Base-by-base conservation (phyloP, 2,113 vertebrate species). In the Camelus dromedarius region DNA sequence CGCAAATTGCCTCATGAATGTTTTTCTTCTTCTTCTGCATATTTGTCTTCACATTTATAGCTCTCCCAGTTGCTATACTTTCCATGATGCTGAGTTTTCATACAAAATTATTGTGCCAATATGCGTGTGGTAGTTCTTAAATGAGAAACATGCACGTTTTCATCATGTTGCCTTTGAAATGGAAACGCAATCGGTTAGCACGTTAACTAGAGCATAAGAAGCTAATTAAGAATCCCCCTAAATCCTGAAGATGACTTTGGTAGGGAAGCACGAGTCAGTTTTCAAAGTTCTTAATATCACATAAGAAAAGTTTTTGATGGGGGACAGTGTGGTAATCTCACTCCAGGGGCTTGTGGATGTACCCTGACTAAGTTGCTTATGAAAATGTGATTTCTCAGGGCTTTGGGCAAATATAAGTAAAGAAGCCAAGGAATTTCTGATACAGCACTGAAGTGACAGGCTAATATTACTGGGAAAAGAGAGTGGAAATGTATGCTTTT, bases 11-110 rank as follows among this genome's bases (percentile, higher is more conserved):
- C 72, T 97, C 24, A 38, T 75, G 54, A 96, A 93, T 96, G 12
- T 42, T 94, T 73, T 77, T 95, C 56, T 97, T 92, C 72, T 24
- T 73, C 64, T 94, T 92, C 87, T 67, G 50, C 54, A 97, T 94
- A 95, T 28, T 95, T 76, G 91, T 95, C 62, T 52, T 92, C 91
- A 72, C 60, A 81, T 96, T 97, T 97, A 94, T 97, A 84, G 93
- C 30, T 96, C 58, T 95, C 52, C 67, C 38, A n/a, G 22, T 93
- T 95, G 35, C n/a, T 50, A 11, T 69, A 11, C 24, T 86, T 96
- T 81, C 35, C 88, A 72, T 64, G 76, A 93, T 93, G 9, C 5
- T 16, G 26, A n/a, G 70, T 92, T 30, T 73, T 93, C 7, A 2
- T 2, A 3, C 4, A 58, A 69, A 86, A 93, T 80, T 54, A 87